A percentile compares a stretch with the other conserved stretches of the same genome.
These are phyloP conservation scores for Nicator chloris DNA, from an alignment of 2,113 vertebrate species.

Conservation along the genomic window DNA sequence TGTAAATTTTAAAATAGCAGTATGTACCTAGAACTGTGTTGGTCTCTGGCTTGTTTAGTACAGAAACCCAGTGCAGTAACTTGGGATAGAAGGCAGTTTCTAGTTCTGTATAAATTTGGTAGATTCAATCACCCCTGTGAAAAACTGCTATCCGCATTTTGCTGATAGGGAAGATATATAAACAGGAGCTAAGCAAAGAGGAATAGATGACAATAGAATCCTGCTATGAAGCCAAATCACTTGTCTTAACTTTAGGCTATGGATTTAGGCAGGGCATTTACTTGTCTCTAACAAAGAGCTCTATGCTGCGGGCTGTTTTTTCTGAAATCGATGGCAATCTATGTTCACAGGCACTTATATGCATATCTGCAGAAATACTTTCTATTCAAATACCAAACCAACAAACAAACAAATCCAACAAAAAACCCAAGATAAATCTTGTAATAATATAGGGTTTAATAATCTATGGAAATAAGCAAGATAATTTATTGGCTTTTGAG, in stretches of 20 bases:
- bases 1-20: neutral
- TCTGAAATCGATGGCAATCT: neutral
- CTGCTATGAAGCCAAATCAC: neutral
- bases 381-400: fast-evolving
- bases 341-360: neutral
- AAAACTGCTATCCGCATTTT: neutral
- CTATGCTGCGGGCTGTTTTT: neutral
- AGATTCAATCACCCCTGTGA: neutral
- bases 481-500: neutral
- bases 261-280: neutral
- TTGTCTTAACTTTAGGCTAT: neutral
- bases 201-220: neutral
- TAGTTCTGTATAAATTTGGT: neutral
- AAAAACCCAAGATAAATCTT: neutral
- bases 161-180: neutral
- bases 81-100: neutral
- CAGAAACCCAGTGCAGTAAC: neutral
- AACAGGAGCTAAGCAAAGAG: neutral
- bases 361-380: neutral
- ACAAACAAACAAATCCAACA: neutral
- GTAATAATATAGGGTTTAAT: neutral
- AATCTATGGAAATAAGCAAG: neutral
- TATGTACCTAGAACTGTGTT: neutral
- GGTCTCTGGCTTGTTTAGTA: neutral
- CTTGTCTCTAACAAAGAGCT: neutral